phyloP scores from a whole-genome alignment of 2,888 invertebrate genomes.

The Phrixothrix hirtus region DNA sequence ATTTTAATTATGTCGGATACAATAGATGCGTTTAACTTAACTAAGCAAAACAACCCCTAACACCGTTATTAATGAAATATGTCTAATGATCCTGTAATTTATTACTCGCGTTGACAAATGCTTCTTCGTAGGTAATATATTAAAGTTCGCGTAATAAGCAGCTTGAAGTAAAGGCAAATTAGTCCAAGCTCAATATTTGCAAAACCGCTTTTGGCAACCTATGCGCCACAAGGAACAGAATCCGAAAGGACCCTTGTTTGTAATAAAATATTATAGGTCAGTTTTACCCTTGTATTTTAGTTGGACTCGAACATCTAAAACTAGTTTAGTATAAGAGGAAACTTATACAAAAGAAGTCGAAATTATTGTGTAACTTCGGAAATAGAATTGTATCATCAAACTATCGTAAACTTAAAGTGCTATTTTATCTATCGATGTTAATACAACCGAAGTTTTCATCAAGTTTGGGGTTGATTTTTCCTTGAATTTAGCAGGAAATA shows the following conservation, averaged over 20 bases:
- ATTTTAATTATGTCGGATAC: too few species aligned
- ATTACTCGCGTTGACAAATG: neutral
- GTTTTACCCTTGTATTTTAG: conserved; percentile 6
- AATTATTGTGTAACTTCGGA: conserved; percentile 19
- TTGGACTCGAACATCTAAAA: neutral
- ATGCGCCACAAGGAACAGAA: conserved; percentile 3
- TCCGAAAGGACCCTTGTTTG: conserved; percentile 13
- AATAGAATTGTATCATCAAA: conserved; percentile 15
- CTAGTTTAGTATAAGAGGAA: conserved; percentile 2
- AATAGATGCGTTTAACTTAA: too few species aligned
- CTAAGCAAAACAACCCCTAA: neutral
- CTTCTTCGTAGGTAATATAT: neutral
- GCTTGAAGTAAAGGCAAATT: conserved; percentile 2
- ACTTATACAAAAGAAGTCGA: conserved; percentile 15
- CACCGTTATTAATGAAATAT: neutral
- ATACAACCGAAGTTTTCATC: conserved; percentile 2
- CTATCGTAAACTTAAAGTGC: conserved; percentile 6
- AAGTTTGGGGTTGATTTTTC: conserved; percentile 7
- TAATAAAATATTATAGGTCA: conserved; percentile 16
- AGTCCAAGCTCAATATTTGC: conserved; percentile 1
- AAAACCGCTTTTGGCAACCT: conserved; percentile 1
- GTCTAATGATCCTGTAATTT: neutral
- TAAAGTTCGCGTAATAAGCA: conserved; percentile 4
- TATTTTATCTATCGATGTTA: conserved; percentile 3
- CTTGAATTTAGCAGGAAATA: conserved; percentile 3